phyloP scores from a whole-genome alignment of 2,113 vertebrate species.

The Nothobranchius kuhntae region DNA sequence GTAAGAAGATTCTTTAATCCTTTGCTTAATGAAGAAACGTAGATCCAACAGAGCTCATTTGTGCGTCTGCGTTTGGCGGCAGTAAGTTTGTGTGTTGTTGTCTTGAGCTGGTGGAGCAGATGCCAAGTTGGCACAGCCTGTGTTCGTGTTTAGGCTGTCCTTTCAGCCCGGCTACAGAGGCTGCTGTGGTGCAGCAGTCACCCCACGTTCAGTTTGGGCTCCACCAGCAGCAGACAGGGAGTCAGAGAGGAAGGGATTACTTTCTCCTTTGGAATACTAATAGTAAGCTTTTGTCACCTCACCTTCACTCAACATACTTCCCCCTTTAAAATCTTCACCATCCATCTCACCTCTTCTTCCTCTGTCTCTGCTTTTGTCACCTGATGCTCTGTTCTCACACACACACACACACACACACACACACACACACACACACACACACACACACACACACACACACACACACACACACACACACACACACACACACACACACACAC shows the following conservation, averaged over 20 bases:
- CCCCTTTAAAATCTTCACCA: constrained; percentile 25
- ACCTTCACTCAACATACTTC: constrained; percentile 34
- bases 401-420: constrained; percentile 14
- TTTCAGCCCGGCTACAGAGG: constrained; percentile 29
- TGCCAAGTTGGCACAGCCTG: constrained; percentile 39
- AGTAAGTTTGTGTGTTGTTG: constrained; percentile 9
- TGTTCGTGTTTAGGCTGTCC: constrained; percentile 39
- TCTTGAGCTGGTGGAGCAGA: constrained; percentile 39
- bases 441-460: constrained; percentile 4
- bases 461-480: constrained; percentile 4
- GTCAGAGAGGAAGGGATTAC: constrained; percentile 55
- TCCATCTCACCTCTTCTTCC: constrained; percentile 25
- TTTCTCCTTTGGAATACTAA: constrained; percentile 73
- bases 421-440: constrained; percentile 39
- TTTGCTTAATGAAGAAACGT: background rate
- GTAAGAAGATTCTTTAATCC: background rate
- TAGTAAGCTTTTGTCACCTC: constrained; percentile 63
- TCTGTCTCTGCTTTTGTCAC: constrained; percentile 47
- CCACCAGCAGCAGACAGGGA: constrained; percentile 44
- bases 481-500: background rate
- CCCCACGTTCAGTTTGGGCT: constrained; percentile 41
- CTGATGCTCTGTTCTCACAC: constrained; percentile 31
- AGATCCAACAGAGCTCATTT: constrained; percentile 31
- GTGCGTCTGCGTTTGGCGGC: constrained; percentile 18
- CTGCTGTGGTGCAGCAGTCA: constrained; percentile 21